A percentile compares a stretch with the other conserved stretches of the same genome.
Conservation (phyloP, 2,888 invertebrate genomes). For the Hololepta plana region DNA sequence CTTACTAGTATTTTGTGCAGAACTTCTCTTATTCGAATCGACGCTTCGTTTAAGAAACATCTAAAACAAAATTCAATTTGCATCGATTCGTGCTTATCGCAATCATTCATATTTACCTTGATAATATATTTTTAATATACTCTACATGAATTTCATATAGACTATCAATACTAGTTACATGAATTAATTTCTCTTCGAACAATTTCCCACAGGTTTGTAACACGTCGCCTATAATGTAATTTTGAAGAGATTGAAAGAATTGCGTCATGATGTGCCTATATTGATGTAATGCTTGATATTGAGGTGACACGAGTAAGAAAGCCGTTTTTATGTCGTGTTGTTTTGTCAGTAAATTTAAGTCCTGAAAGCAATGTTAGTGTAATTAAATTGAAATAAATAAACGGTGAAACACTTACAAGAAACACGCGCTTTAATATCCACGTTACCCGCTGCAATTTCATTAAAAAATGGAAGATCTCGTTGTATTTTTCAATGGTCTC, state of each 20-base stretch:
- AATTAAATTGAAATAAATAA: constrained; percentile 2
- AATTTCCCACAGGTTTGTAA: constrained; percentile 57
- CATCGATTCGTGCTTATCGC: background rate
- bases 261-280: constrained; percentile 60
- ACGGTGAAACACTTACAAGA: constrained; percentile 29
- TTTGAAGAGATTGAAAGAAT: constrained; percentile 54
- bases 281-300: constrained; percentile 52
- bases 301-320: constrained; percentile 37
- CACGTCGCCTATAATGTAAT: constrained; percentile 60
- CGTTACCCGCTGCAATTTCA: constrained; percentile 57
- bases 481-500: constrained; percentile 52
- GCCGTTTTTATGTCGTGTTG: constrained; percentile 9
- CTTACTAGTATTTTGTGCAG: constrained; percentile 55
- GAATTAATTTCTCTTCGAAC: constrained; percentile 53
- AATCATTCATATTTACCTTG: constrained; percentile 27
- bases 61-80: constrained; percentile 19
- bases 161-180: no score
- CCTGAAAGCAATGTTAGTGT: constrained; percentile 4
- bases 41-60: constrained; percentile 53
- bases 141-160: constrained; percentile 52
- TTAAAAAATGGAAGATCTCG: constrained; percentile 54
- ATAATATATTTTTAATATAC: constrained; percentile 58
- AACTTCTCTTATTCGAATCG: constrained; percentile 46
- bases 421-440: constrained; percentile 58
- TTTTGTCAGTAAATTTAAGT: constrained; percentile 2